Percentiles rank a stretch among this genome's conserved stretches.
These are phyloP conservation scores for Tiliacea aurago DNA, from an alignment of 2,888 invertebrate genomes.

Conservation along the genomic window DNA sequence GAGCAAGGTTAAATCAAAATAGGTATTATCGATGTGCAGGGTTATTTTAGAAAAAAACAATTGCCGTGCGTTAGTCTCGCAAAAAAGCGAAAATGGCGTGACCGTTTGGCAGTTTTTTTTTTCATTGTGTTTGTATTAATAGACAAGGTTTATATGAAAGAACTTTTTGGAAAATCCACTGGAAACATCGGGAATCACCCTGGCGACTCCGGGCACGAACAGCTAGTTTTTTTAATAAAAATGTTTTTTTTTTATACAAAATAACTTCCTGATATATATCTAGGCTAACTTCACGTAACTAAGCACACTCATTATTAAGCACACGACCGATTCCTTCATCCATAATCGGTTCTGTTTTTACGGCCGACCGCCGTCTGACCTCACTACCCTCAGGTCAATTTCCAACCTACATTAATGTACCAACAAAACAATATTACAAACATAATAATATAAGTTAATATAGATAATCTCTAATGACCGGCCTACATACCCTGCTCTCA, in stretches of 20 bases:
- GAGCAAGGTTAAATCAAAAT: neutral
- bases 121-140: too few relatives aligned
- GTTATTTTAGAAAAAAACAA: too few relatives aligned
- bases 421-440: constrained; percentile 45
- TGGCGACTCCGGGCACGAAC: too few relatives aligned
- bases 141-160: too few relatives aligned
- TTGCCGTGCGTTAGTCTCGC: too few relatives aligned
- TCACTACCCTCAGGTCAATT: constrained; percentile 50
- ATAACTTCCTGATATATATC: constrained; percentile 2
- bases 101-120: too few relatives aligned
- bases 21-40: too few relatives aligned
- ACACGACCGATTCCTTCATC: constrained; percentile 25
- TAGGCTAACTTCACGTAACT: constrained; percentile 25
- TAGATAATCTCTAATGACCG: constrained; percentile 48
- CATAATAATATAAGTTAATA: constrained; percentile 39
- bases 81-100: too few relatives aligned
- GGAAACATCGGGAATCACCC: too few relatives aligned
- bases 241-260: too few relatives aligned
- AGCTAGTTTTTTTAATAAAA: too few relatives aligned
- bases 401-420: constrained; percentile 51
- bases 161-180: too few relatives aligned
- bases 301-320: constrained; percentile 29
- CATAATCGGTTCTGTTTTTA: constrained; percentile 62
- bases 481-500: constrained; percentile 48
- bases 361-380: constrained; percentile 55